These are phyloP conservation scores for Zosterops pallidus DNA, from an alignment of 2,113 vertebrate genomes.

Conservation along the genomic window DNA sequence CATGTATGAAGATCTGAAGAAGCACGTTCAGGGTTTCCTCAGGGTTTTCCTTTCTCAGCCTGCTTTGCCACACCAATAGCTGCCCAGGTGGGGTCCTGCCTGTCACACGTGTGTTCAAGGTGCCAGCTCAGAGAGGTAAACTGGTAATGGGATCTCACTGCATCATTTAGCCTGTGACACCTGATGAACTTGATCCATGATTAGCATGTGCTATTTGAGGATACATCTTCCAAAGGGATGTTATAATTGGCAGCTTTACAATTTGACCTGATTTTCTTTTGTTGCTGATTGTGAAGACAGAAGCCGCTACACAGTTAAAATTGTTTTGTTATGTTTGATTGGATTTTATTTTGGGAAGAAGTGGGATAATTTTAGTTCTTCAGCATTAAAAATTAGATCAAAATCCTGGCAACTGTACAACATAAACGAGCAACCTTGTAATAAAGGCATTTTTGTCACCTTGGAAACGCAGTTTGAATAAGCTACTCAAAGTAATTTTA, in stretches of 20 bases:
- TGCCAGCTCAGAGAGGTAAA: constrained; percentile 43
- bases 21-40: not conserved
- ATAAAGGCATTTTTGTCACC: constrained; percentile 20
- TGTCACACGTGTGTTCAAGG: constrained; percentile 58
- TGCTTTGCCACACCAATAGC: constrained; percentile 81
- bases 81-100: constrained; percentile 79
- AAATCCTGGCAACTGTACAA: constrained; percentile 39
- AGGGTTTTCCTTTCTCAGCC: constrained; percentile 60
- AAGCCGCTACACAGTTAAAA: not conserved
- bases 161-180: not conserved
- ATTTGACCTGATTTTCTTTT: not conserved
- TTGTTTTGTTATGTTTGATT: not conserved
- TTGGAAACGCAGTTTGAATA: constrained; percentile 41
- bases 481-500: constrained; percentile 47
- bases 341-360: constrained; percentile 19
- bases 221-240: not conserved
- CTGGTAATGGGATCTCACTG: constrained; percentile 71
- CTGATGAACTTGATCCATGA: not conserved
- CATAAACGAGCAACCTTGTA: constrained; percentile 29
- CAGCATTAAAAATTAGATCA: constrained; percentile 26
- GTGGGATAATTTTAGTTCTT: constrained; percentile 27
- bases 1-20: not conserved
- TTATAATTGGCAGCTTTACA: not conserved
- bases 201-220: not conserved
- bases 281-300: not conserved